Percentiles rank a stretch among this genome's conserved stretches.
Conservation (phyloP, 2,797 vertebrate genomes). For the Margarornis squamiger region DNA sequence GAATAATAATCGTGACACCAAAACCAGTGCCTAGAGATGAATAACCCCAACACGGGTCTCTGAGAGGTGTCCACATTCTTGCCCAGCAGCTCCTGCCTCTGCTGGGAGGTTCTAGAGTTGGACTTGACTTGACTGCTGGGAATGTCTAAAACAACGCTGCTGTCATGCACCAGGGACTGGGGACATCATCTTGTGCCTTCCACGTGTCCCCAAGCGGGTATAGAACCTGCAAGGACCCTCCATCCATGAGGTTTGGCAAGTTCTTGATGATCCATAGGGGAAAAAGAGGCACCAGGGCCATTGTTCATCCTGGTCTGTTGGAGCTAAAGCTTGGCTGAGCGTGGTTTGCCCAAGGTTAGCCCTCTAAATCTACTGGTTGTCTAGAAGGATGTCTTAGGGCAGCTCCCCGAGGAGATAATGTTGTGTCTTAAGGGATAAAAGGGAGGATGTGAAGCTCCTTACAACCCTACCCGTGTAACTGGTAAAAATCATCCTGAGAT, state of each 20-base stretch:
- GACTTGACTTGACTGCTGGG: background rate
- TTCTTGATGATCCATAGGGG: background rate
- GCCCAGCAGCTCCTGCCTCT: background rate
- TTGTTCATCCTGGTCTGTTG: background rate
- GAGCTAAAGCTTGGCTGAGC: background rate
- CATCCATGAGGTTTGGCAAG: background rate
- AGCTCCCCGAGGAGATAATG: background rate
- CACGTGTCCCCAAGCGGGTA: accelerated
- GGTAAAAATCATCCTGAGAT: background rate
- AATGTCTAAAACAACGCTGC: background rate
- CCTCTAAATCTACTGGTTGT: background rate
- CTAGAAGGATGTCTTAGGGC: background rate
- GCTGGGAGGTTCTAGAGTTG: background rate
- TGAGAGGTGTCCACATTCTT: background rate
- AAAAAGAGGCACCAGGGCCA: background rate
- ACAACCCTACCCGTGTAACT: background rate
- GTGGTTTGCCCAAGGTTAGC: background rate
- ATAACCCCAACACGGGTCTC: background rate
- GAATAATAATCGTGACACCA: background rate
- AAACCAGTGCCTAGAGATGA: background rate
- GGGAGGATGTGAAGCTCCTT: background rate
- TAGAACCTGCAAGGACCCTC: background rate
- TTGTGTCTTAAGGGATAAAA: background rate
- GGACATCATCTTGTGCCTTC: background rate
- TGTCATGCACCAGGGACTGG: accelerated